Evolutionary conservation across 2,888 invertebrate species (phyloP).

Genomic region (Lasioglossum vierecki): DNA sequence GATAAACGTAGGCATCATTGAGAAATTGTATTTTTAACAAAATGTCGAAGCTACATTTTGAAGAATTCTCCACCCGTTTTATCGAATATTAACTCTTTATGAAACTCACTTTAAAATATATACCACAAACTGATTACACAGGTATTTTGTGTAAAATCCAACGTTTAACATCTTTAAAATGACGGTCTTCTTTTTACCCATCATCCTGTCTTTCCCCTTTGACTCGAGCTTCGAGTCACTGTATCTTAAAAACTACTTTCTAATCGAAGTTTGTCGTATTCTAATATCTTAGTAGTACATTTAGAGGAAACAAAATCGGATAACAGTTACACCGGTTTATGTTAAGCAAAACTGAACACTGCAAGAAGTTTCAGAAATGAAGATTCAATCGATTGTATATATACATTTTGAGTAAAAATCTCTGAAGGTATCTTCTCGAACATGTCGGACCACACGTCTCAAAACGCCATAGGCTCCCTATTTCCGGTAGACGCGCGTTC

Average conservation of each 20-base stretch:
- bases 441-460: constrained; percentile 20
- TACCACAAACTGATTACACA: not conserved
- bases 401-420: not conserved
- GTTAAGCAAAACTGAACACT: not conserved
- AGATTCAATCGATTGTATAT: not conserved
- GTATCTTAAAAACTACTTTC: not conserved
- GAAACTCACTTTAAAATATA: not conserved
- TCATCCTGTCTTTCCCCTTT: not conserved
- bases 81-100: not conserved
- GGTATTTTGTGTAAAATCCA: not conserved
- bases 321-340: not conserved
- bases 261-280: not conserved
- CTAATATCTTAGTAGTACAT: not conserved
- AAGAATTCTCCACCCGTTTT: not conserved
- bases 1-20: not conserved
- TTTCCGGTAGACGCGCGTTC: constrained; percentile 23
- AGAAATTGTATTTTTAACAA: not conserved
- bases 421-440: not conserved
- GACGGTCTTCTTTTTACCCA: not conserved
- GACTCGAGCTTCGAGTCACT: not conserved
- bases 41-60: not conserved
- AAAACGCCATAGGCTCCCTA: constrained; percentile 14
- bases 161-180: not conserved
- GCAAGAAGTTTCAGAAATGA: not conserved
- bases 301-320: not conserved